These are phyloP conservation scores for Leptoteleia sp. DNA, from an alignment of 1,140 invertebrate genomes.

Conservation along the genomic window DNA sequence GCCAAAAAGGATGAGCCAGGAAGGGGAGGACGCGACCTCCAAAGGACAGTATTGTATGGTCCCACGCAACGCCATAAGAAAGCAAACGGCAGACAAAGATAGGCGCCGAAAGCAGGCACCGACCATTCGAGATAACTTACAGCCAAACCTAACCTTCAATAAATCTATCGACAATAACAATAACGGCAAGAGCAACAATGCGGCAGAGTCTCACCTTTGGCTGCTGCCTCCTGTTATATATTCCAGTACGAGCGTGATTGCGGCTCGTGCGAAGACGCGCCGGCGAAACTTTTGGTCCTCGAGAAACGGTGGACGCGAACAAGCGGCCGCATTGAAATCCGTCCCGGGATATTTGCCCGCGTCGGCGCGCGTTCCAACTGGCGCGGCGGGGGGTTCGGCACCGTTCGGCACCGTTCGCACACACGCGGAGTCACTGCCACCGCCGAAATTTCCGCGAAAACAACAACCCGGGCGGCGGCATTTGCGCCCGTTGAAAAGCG, in stretches of 20 bases:
- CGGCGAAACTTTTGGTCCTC: no score
- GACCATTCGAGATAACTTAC: conserved; percentile 41
- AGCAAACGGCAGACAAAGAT: conserved; percentile 18
- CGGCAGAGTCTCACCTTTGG: conserved; percentile 8
- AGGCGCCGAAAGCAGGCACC: conserved; percentile 21
- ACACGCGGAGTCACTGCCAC: conserved; percentile 4
- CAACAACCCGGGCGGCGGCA: background rate
- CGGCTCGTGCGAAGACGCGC: no score
- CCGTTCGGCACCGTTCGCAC: no score
- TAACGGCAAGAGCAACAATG: conserved; percentile 10
- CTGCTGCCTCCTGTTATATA: no score
- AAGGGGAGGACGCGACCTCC: conserved; percentile 42
- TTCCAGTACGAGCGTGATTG: background rate
- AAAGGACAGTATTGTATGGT: conserved; percentile 60
- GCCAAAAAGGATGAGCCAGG: conserved; percentile 52
- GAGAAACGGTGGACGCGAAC: background rate
- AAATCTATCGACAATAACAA: no score
- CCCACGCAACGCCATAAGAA: conserved; percentile 26
- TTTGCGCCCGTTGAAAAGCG: conserved; percentile 30
- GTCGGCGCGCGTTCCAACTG: no score
- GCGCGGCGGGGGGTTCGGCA: no score
- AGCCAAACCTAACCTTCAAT: conserved; percentile 40
- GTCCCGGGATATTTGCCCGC: background rate
- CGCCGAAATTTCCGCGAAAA: conserved; percentile 8
- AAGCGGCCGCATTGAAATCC: background rate